Conservation (phyloP, 2,797 vertebrate species). For the Crotalus adamanteus region DNA sequence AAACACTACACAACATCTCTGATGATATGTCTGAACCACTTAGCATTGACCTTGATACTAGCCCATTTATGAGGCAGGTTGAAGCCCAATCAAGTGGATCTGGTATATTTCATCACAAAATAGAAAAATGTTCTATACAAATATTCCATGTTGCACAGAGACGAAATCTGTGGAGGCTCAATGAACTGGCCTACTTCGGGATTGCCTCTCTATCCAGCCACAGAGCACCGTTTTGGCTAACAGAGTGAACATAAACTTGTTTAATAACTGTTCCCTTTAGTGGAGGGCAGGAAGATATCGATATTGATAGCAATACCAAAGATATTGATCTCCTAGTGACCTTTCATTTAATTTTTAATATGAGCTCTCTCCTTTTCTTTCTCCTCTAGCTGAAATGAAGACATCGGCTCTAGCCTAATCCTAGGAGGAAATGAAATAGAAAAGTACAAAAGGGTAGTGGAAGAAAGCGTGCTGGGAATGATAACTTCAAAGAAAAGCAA, state of each 20-base stretch:
- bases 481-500: background rate
- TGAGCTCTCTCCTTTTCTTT: background rate
- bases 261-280: background rate
- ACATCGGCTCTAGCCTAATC: background rate
- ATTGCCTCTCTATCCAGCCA: background rate
- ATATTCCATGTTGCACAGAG: background rate
- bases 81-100: background rate
- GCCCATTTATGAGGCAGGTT: background rate
- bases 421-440: background rate
- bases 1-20: background rate
- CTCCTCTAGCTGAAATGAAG: background rate
- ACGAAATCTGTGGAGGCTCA: background rate
- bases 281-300: background rate
- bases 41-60: background rate
- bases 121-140: background rate
- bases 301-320: too few relatives aligned
- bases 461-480: background rate
- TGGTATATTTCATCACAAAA: background rate
- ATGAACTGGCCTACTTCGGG: background rate
- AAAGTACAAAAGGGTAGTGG: background rate
- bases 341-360: background rate
- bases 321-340: background rate
- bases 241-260: background rate
- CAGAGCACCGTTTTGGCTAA: background rate
- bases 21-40: background rate